Conservation (phyloP, 2,797 vertebrate species). For the Lutjanus campechanus region DNA sequence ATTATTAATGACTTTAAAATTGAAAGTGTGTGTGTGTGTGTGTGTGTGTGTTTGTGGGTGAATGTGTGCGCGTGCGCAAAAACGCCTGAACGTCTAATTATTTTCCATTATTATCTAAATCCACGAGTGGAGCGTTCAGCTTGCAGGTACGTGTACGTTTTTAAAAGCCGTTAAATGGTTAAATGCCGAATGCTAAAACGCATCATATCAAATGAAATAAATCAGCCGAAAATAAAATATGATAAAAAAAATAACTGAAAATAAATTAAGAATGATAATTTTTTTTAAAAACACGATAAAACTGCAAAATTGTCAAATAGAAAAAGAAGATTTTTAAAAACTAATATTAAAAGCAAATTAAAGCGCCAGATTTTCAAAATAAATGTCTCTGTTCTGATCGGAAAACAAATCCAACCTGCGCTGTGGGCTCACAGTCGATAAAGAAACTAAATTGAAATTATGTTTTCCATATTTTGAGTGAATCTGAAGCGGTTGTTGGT, state of each 20-base stretch:
- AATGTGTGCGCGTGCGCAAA: conserved; percentile 3
- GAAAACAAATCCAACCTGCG: conserved; percentile 23
- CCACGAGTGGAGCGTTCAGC: background rate
- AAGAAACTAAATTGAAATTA: background rate
- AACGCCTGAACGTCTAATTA: conserved; percentile 10
- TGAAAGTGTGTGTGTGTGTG: too few species aligned
- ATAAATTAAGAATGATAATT: background rate
- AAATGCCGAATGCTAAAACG: conserved; percentile 4
- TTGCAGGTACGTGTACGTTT: conserved; percentile 2
- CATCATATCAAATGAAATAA: background rate
- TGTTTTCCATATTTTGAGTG: conserved; percentile 20
- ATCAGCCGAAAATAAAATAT: background rate
- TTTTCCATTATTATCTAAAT: background rate
- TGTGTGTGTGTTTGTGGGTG: background rate
- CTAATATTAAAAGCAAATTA: background rate
- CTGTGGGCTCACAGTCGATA: background rate
- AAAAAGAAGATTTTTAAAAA: background rate
- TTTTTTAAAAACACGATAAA: background rate
- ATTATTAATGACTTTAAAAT: conserved; percentile 9
- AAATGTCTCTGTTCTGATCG: background rate
- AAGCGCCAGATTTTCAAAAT: conserved; percentile 8
- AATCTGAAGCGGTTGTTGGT: background rate
- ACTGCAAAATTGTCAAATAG: background rate
- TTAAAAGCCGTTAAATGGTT: background rate
- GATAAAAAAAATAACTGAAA: background rate